Evolutionary conservation across 2,113 vertebrate species (phyloP), one percentile per base, ranked within the genome.

Genomic region (Tetrax tetrax): DNA sequence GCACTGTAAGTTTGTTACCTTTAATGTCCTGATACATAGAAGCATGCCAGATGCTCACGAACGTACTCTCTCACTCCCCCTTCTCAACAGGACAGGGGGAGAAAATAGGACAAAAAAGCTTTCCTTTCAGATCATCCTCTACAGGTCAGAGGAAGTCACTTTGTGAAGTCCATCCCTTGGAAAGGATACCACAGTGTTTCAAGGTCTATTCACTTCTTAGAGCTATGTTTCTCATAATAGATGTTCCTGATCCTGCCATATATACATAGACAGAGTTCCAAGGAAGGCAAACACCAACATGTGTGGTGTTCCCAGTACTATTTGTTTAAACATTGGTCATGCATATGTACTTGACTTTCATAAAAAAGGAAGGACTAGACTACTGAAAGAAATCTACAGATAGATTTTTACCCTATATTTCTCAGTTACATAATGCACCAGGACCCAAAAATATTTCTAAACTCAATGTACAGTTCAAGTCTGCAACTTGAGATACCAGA

Each of bases 261-360:
- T 28, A 20, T 5, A 3, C 22, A 19, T 43, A 72, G 53, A 45
- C 16, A 76, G n/a, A 60, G 9, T 29, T 89, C 15, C 56, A 74
- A 57, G n/a, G 14, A 74, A 63, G 5, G 9, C 10, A 93, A 93
- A 54, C 60, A 60, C 18, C 57, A 63, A 41, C 7, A 19, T 70
- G 47, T 29, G 33, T 63, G 10, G 4, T 61, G 7, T 63, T 80
- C 20, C 5, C 19, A 56, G 8, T 14, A 47, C 4, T 66, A 7
- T 38, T 57, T 66, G 6, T 75, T 83, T 66, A 60, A 75, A 47
- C 24, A 25, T 9, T 47, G 13, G 22, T 66, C 45, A 37, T 31
- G 13, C 3, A 37, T 13, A 19, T 7, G 0, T 38, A 29, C 0
- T 0, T 20, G 17, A 43, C 17, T 50, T 93, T 70, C 29, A 51